These are phyloP conservation scores for Poecilia velifera DNA, from an alignment of 2,797 vertebrate species.

Conservation along the genomic window DNA sequence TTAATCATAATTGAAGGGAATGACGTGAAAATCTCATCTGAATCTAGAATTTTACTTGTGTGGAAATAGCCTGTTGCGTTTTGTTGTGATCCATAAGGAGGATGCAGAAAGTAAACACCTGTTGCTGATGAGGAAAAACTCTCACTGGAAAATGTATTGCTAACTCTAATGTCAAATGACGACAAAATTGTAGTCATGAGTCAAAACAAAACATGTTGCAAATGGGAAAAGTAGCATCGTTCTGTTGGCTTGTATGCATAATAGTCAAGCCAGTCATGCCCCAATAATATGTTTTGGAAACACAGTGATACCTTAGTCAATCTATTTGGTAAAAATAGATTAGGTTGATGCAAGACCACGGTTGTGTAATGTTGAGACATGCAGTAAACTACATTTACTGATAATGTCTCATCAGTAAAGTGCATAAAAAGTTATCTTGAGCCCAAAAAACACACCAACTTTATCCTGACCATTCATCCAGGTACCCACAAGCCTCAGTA, in stretches of 20 bases:
- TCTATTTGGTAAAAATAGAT: not conserved
- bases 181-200: not conserved
- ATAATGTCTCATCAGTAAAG: not conserved
- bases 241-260: not conserved
- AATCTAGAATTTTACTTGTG: not conserved
- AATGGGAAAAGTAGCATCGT: not conserved
- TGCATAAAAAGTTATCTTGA: not conserved
- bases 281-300: not conserved
- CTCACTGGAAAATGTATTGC: not conserved
- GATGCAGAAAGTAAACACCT: not conserved
- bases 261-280: not conserved
- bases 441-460: no score
- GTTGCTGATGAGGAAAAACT: not conserved
- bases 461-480: not conserved
- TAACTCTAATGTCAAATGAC: not conserved
- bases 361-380: not conserved
- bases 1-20: no score
- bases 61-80: not conserved
- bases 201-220: not conserved
- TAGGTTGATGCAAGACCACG: not conserved
- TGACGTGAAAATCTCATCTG: not conserved
- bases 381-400: not conserved
- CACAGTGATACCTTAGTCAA: not conserved
- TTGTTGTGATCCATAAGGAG: not conserved
- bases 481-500: not conserved